Conservation (phyloP, 2,797 vertebrate species). For the Gymnothorax reevesii region DNA sequence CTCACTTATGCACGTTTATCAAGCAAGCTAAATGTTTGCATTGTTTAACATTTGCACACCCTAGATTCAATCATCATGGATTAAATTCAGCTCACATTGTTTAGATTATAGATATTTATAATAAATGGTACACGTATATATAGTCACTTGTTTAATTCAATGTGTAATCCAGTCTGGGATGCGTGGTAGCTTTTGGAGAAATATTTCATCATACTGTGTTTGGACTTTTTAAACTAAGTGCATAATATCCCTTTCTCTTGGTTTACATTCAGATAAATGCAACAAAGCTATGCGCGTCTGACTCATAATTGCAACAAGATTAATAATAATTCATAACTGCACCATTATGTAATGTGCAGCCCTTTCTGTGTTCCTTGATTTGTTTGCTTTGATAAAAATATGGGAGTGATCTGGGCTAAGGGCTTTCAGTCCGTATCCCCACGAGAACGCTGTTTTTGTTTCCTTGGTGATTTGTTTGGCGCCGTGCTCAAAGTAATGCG, state of each 20-base stretch:
- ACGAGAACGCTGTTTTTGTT: slow-evolving; percentile 48
- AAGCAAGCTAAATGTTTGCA: neutral
- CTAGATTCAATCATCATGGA: neutral
- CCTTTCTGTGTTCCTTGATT: neutral
- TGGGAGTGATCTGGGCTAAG: neutral
- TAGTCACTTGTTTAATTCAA: neutral
- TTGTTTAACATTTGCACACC: neutral
- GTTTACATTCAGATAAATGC: neutral
- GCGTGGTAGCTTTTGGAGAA: neutral
- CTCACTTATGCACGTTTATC: neutral
- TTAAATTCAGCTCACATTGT: neutral
- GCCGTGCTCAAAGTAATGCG: slow-evolving; percentile 64
- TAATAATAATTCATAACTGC: no score
- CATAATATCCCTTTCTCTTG: neutral
- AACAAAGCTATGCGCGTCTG: neutral
- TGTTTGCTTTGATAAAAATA: slow-evolving; percentile 1
- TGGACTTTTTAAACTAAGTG: neutral
- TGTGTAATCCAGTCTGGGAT: neutral
- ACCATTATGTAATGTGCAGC: no score
- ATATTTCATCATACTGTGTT: neutral
- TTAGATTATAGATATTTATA: neutral
- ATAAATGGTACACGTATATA: no score
- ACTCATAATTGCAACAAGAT: neutral
- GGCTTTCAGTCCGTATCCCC: neutral
- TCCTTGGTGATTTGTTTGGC: slow-evolving; percentile 50